phyloP scores from a whole-genome alignment of 2,113 vertebrate species.

The Calidris pugnax region DNA sequence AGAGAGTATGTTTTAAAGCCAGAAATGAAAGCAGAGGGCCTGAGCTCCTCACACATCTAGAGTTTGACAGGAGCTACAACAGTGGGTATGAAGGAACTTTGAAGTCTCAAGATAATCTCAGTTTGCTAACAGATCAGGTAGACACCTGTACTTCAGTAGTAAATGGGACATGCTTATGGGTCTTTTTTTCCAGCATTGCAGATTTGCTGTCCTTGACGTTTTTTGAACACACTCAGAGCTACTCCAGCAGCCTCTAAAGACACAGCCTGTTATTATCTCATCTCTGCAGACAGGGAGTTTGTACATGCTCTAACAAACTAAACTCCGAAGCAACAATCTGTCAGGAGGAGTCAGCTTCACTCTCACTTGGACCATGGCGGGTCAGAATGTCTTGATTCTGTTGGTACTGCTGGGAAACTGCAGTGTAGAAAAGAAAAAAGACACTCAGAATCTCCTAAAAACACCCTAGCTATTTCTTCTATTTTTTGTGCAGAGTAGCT shows the following conservation, averaged over 20 bases:
- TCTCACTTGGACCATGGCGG: not conserved
- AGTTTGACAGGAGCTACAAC: not conserved
- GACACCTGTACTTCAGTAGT: not conserved
- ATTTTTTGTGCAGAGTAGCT: not conserved
- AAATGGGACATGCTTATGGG: not conserved
- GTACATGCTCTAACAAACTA: slow-evolving; percentile 7
- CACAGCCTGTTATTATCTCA: slow-evolving; percentile 12
- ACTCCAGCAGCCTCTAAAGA: not conserved
- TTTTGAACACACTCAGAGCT: not conserved
- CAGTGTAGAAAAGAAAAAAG: not conserved
- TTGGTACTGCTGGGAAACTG: not conserved
- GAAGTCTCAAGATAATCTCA: not conserved
- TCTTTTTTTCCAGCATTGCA: not conserved
- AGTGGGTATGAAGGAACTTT: not conserved
- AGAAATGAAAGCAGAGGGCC: not conserved
- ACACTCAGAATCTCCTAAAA: not conserved
- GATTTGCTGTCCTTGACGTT: not conserved
- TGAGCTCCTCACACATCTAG: not conserved
- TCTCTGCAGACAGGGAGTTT: not conserved
- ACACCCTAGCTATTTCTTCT: not conserved
- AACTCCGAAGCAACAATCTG: not conserved
- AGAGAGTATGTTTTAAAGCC: not conserved
- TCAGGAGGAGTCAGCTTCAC: not conserved
- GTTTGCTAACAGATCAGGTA: not conserved
- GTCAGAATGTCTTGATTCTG: not conserved